Evolutionary conservation across 2,797 vertebrate genomes (phyloP), one percentile per base, ranked within the genome.

Genomic region (Geotrypetes seraphini): DNA sequence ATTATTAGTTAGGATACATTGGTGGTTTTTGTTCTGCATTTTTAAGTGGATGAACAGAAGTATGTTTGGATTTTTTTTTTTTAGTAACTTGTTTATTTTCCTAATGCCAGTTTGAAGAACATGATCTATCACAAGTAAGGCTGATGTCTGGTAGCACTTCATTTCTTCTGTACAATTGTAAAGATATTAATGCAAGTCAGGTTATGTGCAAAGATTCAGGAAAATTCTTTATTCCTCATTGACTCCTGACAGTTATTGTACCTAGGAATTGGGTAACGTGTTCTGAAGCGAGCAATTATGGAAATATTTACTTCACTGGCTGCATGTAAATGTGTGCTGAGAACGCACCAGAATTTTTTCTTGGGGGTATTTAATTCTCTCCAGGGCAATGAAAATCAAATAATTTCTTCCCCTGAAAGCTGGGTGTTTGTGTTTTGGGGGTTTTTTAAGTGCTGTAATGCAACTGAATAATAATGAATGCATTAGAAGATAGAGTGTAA

Each of bases 211-310:
- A 77, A 65, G 77, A 81, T 84, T 82, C 77, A 77, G 69, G 79
- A 84, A 83, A 83, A 82, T 85, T 90, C 81, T 90, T 83, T 89
- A 90, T 89, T 86, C 86, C 85, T 89, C 82, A 84, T 83, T 85
- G 85, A 79, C 81, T 76, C 75, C 81, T 77, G 78, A 80, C 75
- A 86, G 81, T 80, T 86, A 81, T 87, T 84, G 81, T 85, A 89
- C 86, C 85, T 80, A 81, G 83, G 81, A 83, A 83, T 78, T 74
- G 75, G 85, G 82, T 88, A 89, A 88, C 84, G 81, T 88, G 86
- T 90, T 92, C 87, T 87, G 87, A 92, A 92, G 85, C 84, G 82
- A 87, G 86, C 85, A 85, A 85, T 90, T 81, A 88, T 85, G 86
- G 88, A 92, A 90, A 89, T 94, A 87, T 95, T 94, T 95, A 90